Conservation (phyloP, 2,797 vertebrate genomes). For the Brachyrhaphis roseni region DNA sequence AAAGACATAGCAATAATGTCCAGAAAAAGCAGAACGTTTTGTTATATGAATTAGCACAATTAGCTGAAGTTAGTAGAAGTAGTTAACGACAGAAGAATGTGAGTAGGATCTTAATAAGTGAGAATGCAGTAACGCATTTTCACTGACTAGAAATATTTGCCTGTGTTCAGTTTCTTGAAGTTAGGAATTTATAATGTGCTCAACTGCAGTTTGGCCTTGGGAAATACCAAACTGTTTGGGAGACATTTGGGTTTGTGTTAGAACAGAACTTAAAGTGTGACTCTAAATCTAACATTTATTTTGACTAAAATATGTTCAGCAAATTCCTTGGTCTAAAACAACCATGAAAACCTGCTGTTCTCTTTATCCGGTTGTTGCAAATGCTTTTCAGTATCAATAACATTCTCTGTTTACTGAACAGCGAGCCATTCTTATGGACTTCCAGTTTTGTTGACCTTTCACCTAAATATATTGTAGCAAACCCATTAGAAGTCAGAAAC, state of each 20-base stretch:
- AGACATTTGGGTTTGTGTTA: neutral
- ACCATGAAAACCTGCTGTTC: neutral
- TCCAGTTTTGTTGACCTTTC: neutral
- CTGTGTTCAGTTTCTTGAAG: neutral
- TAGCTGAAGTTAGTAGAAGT: too few species aligned
- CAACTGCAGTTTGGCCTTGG: neutral
- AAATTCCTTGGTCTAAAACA: neutral
- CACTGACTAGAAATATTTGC: neutral
- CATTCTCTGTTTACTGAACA: neutral
- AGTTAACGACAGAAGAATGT: too few species aligned
- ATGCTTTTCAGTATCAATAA: neutral
- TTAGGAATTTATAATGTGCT: neutral
- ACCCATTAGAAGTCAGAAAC: conserved; percentile 39
- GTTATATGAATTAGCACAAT: too few species aligned
- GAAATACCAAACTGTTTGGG: neutral
- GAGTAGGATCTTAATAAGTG: too few species aligned
- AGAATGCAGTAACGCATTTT: too few species aligned
- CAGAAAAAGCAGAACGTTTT: too few species aligned
- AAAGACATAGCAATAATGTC: too few species aligned
- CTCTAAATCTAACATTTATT: neutral
- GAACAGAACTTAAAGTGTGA: neutral
- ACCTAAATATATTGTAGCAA: neutral
- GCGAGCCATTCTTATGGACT: neutral
- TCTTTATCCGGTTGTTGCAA: neutral
- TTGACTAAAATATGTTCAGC: neutral